phyloP scores from a whole-genome alignment of 2,797 vertebrate species.

The Arrhamphus sclerolepis region DNA sequence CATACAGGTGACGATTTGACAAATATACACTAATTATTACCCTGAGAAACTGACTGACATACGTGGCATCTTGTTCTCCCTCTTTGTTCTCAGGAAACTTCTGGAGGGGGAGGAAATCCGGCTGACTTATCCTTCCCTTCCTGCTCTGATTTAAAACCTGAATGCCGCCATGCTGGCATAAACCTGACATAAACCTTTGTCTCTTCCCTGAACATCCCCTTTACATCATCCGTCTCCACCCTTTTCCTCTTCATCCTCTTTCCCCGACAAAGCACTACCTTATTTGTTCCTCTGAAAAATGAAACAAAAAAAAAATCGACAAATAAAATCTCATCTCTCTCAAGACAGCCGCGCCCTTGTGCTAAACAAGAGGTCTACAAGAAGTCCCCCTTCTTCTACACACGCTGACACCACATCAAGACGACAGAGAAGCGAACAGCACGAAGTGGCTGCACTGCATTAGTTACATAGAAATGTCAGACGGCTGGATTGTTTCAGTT shows the following conservation, averaged over 20 bases:
- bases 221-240: neutral
- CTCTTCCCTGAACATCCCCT: conserved; percentile 14
- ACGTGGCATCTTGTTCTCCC: neutral
- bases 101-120: conserved; percentile 85
- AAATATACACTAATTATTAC: neutral
- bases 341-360: conserved; percentile 86
- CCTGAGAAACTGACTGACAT: neutral
- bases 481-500: conserved; percentile 61
- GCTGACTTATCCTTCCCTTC: conserved; percentile 69
- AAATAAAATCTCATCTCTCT: conserved; percentile 61
- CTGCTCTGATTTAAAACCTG: conserved; percentile 57
- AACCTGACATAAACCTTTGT: conserved; percentile 28
- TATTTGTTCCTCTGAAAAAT: conserved; percentile 13
- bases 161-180: conserved; percentile 36
- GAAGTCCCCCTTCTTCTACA: conserved; percentile 89
- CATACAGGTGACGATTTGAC: conserved; percentile 80
- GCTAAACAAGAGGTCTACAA: conserved; percentile 82
- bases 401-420: conserved; percentile 71
- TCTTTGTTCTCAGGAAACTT: conserved; percentile 79
- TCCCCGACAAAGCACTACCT: neutral
- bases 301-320: conserved; percentile 10
- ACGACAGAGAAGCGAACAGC: conserved; percentile 48
- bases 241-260: neutral
- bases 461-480: conserved; percentile 54
- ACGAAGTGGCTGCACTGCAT: conserved; percentile 73